Evolutionary conservation across 30 jellyfish, hydroid and myxozoan genomes (phyloP), one percentile per base, ranked within the genome.

Genomic region (Hydra vulgaris): DNA sequence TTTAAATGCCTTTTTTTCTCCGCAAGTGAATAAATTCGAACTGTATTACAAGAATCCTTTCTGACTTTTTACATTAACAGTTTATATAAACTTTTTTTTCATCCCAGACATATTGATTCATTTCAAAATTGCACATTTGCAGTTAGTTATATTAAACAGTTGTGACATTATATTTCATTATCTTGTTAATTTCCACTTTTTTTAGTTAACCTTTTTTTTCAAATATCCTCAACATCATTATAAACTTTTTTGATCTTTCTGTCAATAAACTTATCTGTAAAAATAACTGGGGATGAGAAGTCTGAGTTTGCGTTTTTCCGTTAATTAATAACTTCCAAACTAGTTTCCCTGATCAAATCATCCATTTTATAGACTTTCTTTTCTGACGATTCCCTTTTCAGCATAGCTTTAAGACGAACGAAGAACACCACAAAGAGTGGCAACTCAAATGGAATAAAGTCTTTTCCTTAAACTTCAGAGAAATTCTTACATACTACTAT

Each of bases 391-490:
- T 40, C 12, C 12, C 12, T 40, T 3, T 3, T 40, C 61, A 40
- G 61, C 12, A 40, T 40, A 40, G 61, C 61, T 40, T 40, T 40
- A 40, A 5, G 12, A 40, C 5, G 61, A 40, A 40, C 61, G 12
- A n/a, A n/a, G n/a, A n/a, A n/a, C n/a, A 12, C 61, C 5, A 5
- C 61, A 40, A 40, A 12, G 12, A 12, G 5, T 40, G 26, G 84
- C 5, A 0, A 7, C 25, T 0, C 20, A 70, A 17, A 27, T 8
- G 26, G 61, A 3, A 27, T 15, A 52, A 74, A 52, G 12, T 66
- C 40, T 67, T 66, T 25, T 54, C 52, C n/a, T 56, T 74, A 16
- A 25, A 19, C 21, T 66, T 0, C 8, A 84, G 87, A 87, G 73
- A 17, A 74, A 40, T 12, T 40, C 5, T 40, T 40, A 40, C 61